A percentile compares a stretch with the other conserved stretches of the same genome.
Conservation (phyloP, 2,113 vertebrate genomes). For the Cochlearius cochlearius region DNA sequence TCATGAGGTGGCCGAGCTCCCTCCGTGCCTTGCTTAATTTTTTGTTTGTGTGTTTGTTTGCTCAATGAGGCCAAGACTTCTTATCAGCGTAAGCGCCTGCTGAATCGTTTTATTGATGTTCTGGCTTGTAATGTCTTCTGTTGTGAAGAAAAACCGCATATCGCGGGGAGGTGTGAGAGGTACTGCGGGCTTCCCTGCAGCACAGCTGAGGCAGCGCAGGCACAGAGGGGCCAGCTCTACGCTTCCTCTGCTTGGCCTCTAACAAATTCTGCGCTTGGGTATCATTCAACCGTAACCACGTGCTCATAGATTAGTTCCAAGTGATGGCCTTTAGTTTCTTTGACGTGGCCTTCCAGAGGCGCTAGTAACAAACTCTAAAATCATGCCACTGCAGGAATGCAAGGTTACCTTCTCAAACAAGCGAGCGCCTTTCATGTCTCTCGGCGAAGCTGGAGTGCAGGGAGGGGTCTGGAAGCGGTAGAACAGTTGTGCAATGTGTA, state of each 20-base stretch:
- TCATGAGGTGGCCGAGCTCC: fast-evolving
- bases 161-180: not conserved
- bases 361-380: fast-evolving
- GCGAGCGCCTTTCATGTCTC: fast-evolving
- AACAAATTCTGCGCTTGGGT: not conserved
- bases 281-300: fast-evolving
- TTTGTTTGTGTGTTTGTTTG: not conserved
- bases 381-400: fast-evolving
- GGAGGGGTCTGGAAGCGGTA: not conserved
- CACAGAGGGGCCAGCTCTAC: not conserved
- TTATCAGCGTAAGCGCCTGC: fast-evolving
- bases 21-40: fast-evolving
- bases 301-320: not conserved
- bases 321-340: not conserved
- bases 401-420: not conserved
- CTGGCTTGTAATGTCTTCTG: not conserved
- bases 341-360: not conserved
- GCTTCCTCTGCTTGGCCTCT: not conserved
- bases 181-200: constrained; percentile 21
- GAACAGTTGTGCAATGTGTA: not conserved
- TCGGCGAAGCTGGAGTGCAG: not conserved
- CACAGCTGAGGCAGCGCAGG: constrained; percentile 28
- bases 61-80: fast-evolving
- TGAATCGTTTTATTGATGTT: not conserved
- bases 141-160: not conserved